Evolutionary conservation across 2,113 vertebrate species (phyloP), one percentile per base, ranked within the genome.

Genomic region (Spea multiplicata): DNA sequence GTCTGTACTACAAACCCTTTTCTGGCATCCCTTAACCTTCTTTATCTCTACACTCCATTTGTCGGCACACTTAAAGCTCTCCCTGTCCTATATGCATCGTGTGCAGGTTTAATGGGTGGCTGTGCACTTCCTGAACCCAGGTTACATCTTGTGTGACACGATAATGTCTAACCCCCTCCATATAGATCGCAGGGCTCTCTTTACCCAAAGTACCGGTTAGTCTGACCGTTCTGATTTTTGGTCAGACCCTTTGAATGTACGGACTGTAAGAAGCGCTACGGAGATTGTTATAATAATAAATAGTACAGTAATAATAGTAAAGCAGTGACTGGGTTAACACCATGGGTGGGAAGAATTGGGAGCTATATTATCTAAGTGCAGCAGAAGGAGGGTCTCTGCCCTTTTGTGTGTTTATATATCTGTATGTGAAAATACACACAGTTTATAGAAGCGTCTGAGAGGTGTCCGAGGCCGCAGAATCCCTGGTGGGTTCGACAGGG

Each of bases 281-380:
- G 30, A 30, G 30, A 30, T 30, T 30, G 30, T 30, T 30, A 30
- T 30, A 30, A 30, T 30, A 30, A 30, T 30, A 30, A 30, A 30
- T 30, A 30, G 30, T 30, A 30, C 1, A 30, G 30, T 30, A 30
- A 30, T 30, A 30, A 30, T 92, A 88, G 89, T 87, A 87, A 84
- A 82, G 88, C 74, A 48, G 67, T 82, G 87, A 88, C 91, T 73
- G 92, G 92, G 91, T 94, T 93, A 93, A 92, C 85, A 81, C 86
- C 80, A 89, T 92, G 90, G 90, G 89, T 71, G 66, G 67, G 75
- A 53, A n/a, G 44, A 46, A 30, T 30, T 30, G 30, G 30, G 14
- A 52, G 30, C 74, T 57, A 49, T n/a, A 16, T 59, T 78, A 72
- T 72, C 68, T 65, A 52, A 66, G 61, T n/a, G 61, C 62, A 45